Percentiles rank a stretch among this genome's conserved stretches.
phyloP scores from a whole-genome alignment of 2,113 vertebrate genomes.

The Amphiprion percula region DNA sequence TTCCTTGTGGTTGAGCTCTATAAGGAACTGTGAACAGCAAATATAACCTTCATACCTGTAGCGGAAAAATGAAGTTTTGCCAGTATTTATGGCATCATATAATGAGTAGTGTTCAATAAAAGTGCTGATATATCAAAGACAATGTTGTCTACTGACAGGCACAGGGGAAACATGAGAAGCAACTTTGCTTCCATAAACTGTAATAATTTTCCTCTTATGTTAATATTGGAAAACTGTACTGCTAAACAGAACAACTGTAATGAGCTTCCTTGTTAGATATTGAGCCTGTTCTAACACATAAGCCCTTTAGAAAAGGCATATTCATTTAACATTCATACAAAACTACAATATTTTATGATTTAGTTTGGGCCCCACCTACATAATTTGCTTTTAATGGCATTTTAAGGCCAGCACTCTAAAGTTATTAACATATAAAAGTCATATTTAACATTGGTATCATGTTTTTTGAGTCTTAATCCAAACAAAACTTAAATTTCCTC shows the following conservation, averaged over 20 bases:
- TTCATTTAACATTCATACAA: constrained; percentile 8
- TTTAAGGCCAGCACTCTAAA: neutral
- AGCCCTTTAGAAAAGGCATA: neutral
- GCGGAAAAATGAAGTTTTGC: neutral
- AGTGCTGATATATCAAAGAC: neutral
- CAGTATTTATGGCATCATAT: constrained; percentile 13
- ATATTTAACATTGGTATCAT: too few species aligned
- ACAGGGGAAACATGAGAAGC: constrained; percentile 24
- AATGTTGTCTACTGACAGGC: neutral
- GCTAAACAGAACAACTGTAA: neutral
- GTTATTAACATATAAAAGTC: too few species aligned
- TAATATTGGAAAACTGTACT: neutral
- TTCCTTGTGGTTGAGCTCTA: constrained; percentile 31
- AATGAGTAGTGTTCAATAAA: constrained; percentile 10
- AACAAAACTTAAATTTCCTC: too few species aligned
- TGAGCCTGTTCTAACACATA: neutral
- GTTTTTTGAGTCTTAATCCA: too few species aligned
- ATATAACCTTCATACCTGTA: neutral
- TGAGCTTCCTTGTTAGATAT: neutral
- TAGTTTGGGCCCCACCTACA: neutral
- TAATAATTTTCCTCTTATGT: neutral
- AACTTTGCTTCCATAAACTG: constrained; percentile 26
- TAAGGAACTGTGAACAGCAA: constrained; percentile 32
- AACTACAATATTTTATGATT: neutral
- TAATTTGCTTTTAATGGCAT: constrained; percentile 1